Evolutionary conservation across 2,888 invertebrate species (phyloP).

Genomic region (Taenaris catops): DNA sequence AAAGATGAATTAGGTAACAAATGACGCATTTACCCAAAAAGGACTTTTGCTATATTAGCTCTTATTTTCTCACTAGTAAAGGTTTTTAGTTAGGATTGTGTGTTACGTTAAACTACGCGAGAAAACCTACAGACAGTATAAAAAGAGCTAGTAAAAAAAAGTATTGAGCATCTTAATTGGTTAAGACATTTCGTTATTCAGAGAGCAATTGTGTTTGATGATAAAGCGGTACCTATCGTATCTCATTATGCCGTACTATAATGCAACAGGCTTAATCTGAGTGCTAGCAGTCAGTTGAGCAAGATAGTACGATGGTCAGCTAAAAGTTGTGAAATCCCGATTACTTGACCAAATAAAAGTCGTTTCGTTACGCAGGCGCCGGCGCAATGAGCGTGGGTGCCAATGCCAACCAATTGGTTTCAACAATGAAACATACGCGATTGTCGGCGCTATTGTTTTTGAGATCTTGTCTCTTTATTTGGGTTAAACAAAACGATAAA

Average conservation of each 20-base stretch:
- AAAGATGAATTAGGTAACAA: too few species aligned
- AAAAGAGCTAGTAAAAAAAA: too few species aligned
- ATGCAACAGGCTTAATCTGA: conserved; percentile 16
- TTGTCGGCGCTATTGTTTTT: conserved; percentile 22
- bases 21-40: too few species aligned
- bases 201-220: background rate
- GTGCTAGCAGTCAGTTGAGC: conserved; percentile 49
- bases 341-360: conserved; percentile 34
- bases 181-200: too few species aligned
- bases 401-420: conserved; percentile 29
- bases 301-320: conserved; percentile 47
- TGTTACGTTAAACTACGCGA: too few species aligned
- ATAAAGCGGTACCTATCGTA: conserved; percentile 3
- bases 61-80: too few species aligned
- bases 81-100: too few species aligned
- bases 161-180: too few species aligned
- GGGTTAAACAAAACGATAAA: conserved; percentile 21
- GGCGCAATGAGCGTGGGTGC: conserved; percentile 30
- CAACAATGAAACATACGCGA: conserved; percentile 22
- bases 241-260: background rate
- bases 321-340: conserved; percentile 42
- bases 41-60: too few species aligned
- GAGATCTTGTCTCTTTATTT: conserved; percentile 23
- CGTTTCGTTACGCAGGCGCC: conserved; percentile 25
- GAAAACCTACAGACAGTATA: too few species aligned